phyloP scores from a whole-genome alignment of 1,140 invertebrate genomes.

The Globodera rostochiensis region DNA sequence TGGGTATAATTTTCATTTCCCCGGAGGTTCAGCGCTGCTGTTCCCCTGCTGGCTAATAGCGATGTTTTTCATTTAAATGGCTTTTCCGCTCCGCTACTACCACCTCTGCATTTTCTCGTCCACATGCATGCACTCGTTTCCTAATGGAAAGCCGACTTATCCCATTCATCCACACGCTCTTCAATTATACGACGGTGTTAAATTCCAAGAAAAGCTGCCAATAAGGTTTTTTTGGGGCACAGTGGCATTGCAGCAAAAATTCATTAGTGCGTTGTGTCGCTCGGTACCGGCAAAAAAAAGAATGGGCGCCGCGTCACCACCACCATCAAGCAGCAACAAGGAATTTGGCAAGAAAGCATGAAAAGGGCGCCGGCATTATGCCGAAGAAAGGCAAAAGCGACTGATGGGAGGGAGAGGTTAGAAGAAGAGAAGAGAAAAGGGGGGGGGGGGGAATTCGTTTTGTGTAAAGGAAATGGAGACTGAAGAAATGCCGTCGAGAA shows the following conservation, averaged over 20 bases:
- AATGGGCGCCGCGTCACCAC: neutral
- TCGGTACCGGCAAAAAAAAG: neutral
- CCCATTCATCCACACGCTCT: neutral
- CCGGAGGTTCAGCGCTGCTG: no score
- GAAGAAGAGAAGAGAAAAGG: neutral
- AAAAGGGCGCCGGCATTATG: neutral
- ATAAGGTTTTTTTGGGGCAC: neutral
- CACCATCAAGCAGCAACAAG: neutral
- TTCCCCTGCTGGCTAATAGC: no score
- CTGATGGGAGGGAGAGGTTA: neutral
- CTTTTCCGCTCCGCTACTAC: no score
- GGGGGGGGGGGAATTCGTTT: neutral
- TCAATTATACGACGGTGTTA: slow-evolving; percentile 9
- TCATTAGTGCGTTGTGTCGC: slow-evolving; percentile 6
- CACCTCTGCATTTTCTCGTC: no score
- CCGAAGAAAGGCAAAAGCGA: neutral
- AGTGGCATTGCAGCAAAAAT: neutral
- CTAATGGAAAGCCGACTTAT: neutral
- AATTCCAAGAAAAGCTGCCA: slow-evolving; percentile 5
- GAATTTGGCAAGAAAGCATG: neutral
- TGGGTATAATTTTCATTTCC: no score
- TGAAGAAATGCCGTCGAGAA: neutral
- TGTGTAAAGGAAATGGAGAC: neutral
- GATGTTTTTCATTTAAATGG: no score
- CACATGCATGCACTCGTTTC: no score